phyloP scores from a whole-genome alignment of 2,888 invertebrate genomes.

The Tromatobia lineatoria region DNA sequence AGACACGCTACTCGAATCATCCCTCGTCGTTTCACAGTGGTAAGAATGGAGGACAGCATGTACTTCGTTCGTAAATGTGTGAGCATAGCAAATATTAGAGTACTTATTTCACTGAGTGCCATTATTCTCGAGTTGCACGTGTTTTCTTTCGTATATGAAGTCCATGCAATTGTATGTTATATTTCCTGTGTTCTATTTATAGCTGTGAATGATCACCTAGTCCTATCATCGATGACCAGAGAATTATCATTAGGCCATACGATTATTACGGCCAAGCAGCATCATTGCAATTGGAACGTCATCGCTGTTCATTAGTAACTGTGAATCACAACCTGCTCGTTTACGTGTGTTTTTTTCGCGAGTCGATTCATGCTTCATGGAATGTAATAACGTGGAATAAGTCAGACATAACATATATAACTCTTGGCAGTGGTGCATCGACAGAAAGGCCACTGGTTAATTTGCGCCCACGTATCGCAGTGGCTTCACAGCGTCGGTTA shows the following conservation, averaged over 20 bases:
- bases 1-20: slow-evolving; percentile 68
- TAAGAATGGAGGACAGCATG: background rate
- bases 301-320: slow-evolving; percentile 9
- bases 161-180: background rate
- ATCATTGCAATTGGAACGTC: slow-evolving; percentile 14
- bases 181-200: background rate
- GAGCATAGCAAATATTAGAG: slow-evolving; percentile 17
- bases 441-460: slow-evolving; percentile 13
- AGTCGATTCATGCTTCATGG: background rate
- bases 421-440: background rate
- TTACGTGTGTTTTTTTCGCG: background rate
- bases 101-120: slow-evolving; percentile 12
- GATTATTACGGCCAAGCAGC: background rate
- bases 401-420: background rate
- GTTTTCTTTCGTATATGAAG: background rate
- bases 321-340: background rate
- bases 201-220: slow-evolving; percentile 1
- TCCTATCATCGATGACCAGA: slow-evolving; percentile 1
- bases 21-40: background rate
- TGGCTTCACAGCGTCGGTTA: background rate
- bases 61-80: background rate
- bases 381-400: slow-evolving; percentile 2
- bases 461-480: slow-evolving; percentile 5
- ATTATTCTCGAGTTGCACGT: background rate
- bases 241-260: slow-evolving; percentile 5